These are phyloP conservation scores for Germaria angustata DNA, from an alignment of 2,888 invertebrate genomes.

Conservation along the genomic window DNA sequence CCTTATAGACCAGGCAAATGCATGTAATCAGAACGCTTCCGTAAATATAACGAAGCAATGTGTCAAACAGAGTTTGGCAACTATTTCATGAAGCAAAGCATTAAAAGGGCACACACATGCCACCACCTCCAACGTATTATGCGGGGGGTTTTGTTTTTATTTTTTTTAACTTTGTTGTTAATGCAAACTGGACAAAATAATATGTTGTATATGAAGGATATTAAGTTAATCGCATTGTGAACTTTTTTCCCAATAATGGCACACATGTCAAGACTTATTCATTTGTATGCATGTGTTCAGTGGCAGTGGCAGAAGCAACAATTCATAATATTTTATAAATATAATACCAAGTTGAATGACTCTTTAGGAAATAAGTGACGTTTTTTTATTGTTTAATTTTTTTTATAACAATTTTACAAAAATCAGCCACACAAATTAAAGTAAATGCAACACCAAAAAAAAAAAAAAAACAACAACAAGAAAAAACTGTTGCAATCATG, in stretches of 20 bases:
- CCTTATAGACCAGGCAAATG: neutral
- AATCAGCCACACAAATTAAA: constrained; percentile 51
- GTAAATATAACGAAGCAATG: constrained; percentile 32
- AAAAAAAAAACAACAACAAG: constrained; percentile 22
- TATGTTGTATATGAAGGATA: constrained; percentile 42
- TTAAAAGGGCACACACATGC: constrained; percentile 32
- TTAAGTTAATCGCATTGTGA: constrained; percentile 41
- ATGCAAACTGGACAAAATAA: constrained; percentile 39
- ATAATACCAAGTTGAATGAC: constrained; percentile 59
- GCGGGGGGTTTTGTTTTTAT: neutral
- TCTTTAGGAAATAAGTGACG: constrained; percentile 49
- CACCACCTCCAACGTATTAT: constrained; percentile 5
- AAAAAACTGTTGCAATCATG: constrained; percentile 56
- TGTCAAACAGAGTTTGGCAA: constrained; percentile 10
- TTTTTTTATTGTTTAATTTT: constrained; percentile 39
- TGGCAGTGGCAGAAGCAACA: constrained; percentile 30
- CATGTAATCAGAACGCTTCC: constrained; percentile 22
- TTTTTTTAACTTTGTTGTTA: neutral
- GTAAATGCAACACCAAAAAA: constrained; percentile 53
- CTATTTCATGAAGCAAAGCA: constrained; percentile 5
- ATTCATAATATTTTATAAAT: constrained; percentile 34
- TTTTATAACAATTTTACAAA: constrained; percentile 5
- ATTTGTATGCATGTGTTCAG: neutral
- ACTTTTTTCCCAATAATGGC: constrained; percentile 15
- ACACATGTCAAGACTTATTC: constrained; percentile 14